phyloP scores from a whole-genome alignment of 2,113 vertebrate species.

The Ptilonorhynchus violaceus region DNA sequence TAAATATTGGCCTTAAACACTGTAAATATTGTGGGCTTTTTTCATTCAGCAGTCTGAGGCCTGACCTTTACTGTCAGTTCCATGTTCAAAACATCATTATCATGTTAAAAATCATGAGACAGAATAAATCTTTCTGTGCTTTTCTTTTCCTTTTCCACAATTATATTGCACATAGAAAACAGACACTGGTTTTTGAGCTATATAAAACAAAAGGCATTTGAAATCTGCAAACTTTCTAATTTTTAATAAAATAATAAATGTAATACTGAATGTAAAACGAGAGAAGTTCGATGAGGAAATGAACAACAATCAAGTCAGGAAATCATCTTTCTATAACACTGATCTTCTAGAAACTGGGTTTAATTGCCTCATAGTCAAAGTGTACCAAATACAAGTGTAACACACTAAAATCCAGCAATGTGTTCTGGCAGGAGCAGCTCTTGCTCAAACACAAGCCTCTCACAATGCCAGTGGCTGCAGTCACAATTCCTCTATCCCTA shows the following conservation, averaged over 20 bases:
- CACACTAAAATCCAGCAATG: slow-evolving; percentile 80
- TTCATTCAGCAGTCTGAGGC: slow-evolving; percentile 77
- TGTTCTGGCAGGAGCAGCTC: slow-evolving; percentile 84
- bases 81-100: slow-evolving; percentile 76
- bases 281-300: neutral
- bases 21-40: slow-evolving; percentile 62
- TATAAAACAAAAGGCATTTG: neutral
- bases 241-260: neutral
- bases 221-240: neutral
- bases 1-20: slow-evolving; percentile 74
- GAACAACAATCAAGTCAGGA: neutral
- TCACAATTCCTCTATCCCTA: slow-evolving; percentile 53
- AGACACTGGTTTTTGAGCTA: slow-evolving; percentile 38
- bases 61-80: slow-evolving; percentile 73
- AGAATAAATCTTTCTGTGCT: slow-evolving; percentile 18
- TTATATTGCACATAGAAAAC: slow-evolving; percentile 40
- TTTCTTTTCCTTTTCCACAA: slow-evolving; percentile 50
- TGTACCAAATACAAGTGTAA: slow-evolving; percentile 66
- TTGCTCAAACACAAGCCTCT: slow-evolving; percentile 84
- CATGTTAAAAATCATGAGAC: slow-evolving; percentile 52
- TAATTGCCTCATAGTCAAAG: neutral
- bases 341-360: neutral
- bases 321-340: neutral
- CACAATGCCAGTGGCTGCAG: slow-evolving; percentile 62
- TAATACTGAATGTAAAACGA: neutral